Conservation (phyloP, 2,797 vertebrate species). For the Coregonus suidteri region DNA sequence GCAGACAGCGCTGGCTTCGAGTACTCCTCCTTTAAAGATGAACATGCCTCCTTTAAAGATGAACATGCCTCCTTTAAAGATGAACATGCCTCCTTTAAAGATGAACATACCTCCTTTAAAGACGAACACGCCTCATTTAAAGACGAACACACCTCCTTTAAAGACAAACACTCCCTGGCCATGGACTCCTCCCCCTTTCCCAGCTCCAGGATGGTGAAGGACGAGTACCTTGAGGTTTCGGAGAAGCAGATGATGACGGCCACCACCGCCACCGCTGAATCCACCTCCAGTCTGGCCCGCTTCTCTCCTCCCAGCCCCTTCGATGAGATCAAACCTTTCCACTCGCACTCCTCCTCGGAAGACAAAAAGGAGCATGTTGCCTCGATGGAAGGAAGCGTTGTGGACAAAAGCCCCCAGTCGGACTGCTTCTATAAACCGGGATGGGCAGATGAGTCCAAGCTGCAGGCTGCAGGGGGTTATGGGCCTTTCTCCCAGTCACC, state of each 20-base stretch:
- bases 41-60: too few relatives aligned
- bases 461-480: conserved; percentile 57
- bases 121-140: conserved; percentile 24
- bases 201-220: conserved; percentile 70
- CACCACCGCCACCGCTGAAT: conserved; percentile 70
- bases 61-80: too few relatives aligned
- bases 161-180: conserved; percentile 77
- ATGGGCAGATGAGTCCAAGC: conserved; percentile 65
- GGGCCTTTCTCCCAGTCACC: conserved; percentile 67
- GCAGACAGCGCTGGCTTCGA: neutral
- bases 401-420: conserved; percentile 73
- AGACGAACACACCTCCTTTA: conserved; percentile 75
- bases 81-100: too few relatives aligned
- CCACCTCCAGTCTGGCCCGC: conserved; percentile 76
- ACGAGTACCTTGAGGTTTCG: conserved; percentile 92
- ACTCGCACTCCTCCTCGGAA: conserved; percentile 64
- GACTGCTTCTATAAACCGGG: conserved; percentile 80
- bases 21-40: conserved; percentile 71
- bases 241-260: conserved; percentile 72
- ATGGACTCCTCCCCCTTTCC: conserved; percentile 68
- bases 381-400: conserved; percentile 62
- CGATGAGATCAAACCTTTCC: conserved; percentile 76
- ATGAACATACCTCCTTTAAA: too few relatives aligned
- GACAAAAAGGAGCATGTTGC: conserved; percentile 68
- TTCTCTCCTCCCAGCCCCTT: conserved; percentile 81